Evolutionary conservation across 2,888 invertebrate species (phyloP), one percentile per base, ranked within the genome.

Genomic region (Nematopogon swammerdamellus): DNA sequence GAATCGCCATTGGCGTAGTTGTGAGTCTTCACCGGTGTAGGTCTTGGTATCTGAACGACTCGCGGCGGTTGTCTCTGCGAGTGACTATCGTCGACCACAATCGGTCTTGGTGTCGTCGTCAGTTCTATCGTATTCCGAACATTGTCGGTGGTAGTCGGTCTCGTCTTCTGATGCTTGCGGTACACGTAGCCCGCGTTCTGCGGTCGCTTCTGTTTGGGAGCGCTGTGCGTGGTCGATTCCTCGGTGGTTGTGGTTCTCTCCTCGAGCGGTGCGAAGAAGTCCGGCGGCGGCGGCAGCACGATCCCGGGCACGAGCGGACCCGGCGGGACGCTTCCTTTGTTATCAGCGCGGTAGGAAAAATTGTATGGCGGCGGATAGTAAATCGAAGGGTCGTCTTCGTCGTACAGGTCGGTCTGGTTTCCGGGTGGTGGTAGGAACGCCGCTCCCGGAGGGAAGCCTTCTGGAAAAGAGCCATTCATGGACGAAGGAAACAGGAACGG

Each of bases 281-380:
- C 87, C 0, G 92, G 92, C 2, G 94, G 94, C 6, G 94, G 94
- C 2, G 93, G 93, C 47, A 94, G 70, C 19, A 94, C 88, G 53
- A 94, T 92, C 48, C 93, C 94, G 2, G 94, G 94, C 6, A 94
- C 93, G 52, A 94, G 70, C 0, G 93, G 94, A 46, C 94, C 92
- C 1, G 92, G 89, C 44, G 90, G 87, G 30, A 93, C 91, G 46
- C 85, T 86, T 59, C 82, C 83, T 44, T 87, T 83, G 71, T 92
- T 92, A 65, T 90, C 90, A 64, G 83, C 85, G 65, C 84, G 87
- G 70, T 89, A 92, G 57, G 89, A 88, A 80, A 91, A 91, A 70
- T 91, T 92, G 80, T 94, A 94, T 14, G 92, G 92, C 63, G 93
- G 93, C 61, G 93, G 93, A 82, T 94, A 92, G 64, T 92, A 94